These are phyloP conservation scores for Irena cyanogastra DNA, from an alignment of 2,113 vertebrate genomes.

Conservation along the genomic window DNA sequence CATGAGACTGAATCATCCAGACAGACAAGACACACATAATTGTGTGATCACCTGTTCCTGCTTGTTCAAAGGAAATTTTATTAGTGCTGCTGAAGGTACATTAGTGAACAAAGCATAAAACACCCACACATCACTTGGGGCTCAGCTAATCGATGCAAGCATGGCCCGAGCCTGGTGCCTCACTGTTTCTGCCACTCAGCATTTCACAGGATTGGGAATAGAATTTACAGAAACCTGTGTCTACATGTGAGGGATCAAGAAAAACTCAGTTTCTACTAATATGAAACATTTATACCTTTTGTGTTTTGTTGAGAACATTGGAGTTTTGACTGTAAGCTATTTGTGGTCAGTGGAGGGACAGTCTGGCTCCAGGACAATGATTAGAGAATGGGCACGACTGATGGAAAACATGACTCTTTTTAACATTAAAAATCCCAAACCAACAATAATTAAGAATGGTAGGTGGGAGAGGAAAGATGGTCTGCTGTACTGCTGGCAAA, in stretches of 20 bases:
- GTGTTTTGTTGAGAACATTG: not conserved
- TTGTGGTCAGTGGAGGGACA: not conserved
- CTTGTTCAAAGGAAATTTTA: constrained; percentile 58
- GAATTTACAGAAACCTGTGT: not conserved
- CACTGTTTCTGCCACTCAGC: not conserved
- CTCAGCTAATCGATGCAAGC: not conserved
- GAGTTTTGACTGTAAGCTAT: not conserved
- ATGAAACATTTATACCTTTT: not conserved
- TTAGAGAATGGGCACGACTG: not conserved
- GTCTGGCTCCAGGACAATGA: not conserved
- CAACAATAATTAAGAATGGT: not conserved
- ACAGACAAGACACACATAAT: constrained; percentile 36
- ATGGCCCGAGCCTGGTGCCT: not conserved
- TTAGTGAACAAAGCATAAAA: constrained; percentile 33
- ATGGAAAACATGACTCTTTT: not conserved
- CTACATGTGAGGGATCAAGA: not conserved
- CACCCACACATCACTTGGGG: not conserved
- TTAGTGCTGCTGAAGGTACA: constrained; percentile 28
- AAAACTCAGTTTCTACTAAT: not conserved
- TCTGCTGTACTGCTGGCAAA: not conserved
- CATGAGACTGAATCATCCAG: constrained; percentile 36
- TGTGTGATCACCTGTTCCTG: constrained; percentile 22
- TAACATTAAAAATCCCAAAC: not conserved
- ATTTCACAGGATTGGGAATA: not conserved
- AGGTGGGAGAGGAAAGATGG: not conserved